Base-by-base conservation (phyloP, 2,113 vertebrate genomes). In the Zootoca vivipara region DNA sequence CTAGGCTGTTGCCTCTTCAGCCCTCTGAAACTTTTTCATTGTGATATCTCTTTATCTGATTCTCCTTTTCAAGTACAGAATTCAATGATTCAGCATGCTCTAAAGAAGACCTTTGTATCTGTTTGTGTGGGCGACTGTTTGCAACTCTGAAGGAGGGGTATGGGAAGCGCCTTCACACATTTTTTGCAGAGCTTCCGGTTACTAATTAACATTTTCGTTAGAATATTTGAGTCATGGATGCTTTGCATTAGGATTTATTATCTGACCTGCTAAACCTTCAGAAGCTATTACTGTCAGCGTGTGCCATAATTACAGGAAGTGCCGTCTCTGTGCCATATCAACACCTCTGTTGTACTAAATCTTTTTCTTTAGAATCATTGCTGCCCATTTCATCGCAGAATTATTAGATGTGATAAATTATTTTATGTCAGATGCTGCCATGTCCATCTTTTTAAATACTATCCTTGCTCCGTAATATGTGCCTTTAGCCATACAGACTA, bases 181-280 rank as follows among this genome's bases (percentile, higher is more conserved):
- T 58, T 91, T 89, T 87, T 64, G 73, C 90, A 82, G 38, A 85
- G 82, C 62, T 93, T 90, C 84, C 88, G 40, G 65, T 94, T 93
- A 87, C 79, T 87, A 87, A 82, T 94, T 95, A 93, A 90, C 26
- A 88, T 95, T 96, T 95, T 94, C 87, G 82, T 94, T 89, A 93
- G 83, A 95, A 92, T 91, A 73, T 85, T 86, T 90, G 84, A 94
- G 80, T 93, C 89, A 88, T 24, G 87, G 87, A 89, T 93, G 92
- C 92, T 95, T 95, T 94, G 38, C 72, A 91, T 88, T 92, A 69
- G 78, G 33, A 88, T 95, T 91, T 94, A 91, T 92, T 95, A 88
- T 95, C 90, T 91, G 72, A 93, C 72, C 91, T 93, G 89, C 89
- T 93, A 92, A 93, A 93, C 88, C 33, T 92, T 93, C 65, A 85